Evolutionary conservation across 2,888 invertebrate species (phyloP).

Genomic region (Tuta absoluta): DNA sequence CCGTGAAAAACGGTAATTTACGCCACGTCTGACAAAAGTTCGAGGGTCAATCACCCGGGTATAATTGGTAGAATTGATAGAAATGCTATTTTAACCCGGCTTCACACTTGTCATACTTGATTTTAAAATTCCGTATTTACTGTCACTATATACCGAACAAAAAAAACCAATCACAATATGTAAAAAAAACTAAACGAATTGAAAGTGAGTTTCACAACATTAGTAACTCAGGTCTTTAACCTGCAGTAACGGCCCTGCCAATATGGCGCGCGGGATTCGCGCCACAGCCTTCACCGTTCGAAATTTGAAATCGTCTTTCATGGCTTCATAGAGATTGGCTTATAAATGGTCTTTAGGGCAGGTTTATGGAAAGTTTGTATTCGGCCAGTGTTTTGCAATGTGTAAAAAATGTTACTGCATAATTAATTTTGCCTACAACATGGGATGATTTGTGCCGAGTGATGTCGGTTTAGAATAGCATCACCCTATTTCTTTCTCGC

Average conservation of each 20-base stretch:
- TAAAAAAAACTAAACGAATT: background rate
- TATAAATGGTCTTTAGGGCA: slow-evolving; percentile 4
- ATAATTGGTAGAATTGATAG: too few relatives aligned
- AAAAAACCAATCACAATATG: too few relatives aligned
- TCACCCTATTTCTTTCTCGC: too few relatives aligned
- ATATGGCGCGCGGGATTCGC: slow-evolving; percentile 14
- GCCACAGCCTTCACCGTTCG: slow-evolving; percentile 13
- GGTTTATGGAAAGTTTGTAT: background rate
- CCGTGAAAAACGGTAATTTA: too few relatives aligned
- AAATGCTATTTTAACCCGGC: too few relatives aligned
- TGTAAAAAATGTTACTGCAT: background rate
- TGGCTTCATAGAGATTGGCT: slow-evolving; percentile 1
- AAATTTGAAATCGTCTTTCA: slow-evolving; percentile 14
- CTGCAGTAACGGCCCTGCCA: slow-evolving; percentile 14
- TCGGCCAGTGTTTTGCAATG: background rate
- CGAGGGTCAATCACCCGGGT: too few relatives aligned
- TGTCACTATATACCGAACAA: too few relatives aligned
- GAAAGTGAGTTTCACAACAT: background rate
- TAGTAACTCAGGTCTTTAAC: slow-evolving; percentile 12
- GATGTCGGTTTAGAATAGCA: too few relatives aligned
- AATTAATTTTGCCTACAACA: background rate
- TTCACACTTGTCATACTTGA: too few relatives aligned
- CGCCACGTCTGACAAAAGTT: too few relatives aligned
- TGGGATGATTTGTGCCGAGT: background rate
- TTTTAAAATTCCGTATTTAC: too few relatives aligned